A percentile compares a stretch with the other conserved stretches of the same genome.
These are phyloP conservation scores for Donacobius atricapilla DNA, from an alignment of 2,113 vertebrate species.

Conservation along the genomic window DNA sequence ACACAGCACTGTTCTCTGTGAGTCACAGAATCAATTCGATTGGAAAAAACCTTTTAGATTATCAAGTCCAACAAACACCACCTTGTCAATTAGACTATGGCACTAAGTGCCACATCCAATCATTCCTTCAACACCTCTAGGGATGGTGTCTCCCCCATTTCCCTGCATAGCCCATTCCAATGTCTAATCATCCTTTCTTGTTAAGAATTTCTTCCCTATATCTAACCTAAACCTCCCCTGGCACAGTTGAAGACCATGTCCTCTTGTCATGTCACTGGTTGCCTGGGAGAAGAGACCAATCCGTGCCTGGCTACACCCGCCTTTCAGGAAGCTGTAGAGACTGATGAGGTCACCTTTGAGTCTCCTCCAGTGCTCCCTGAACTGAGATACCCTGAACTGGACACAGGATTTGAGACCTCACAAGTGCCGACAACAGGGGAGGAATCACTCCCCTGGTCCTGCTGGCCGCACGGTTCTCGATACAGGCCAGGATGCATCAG, in stretches of 20 bases:
- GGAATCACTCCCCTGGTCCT: background rate
- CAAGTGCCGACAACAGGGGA: accelerated
- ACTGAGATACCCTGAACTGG: too few relatives aligned
- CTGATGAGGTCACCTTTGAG: background rate
- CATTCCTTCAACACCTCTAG: background rate
- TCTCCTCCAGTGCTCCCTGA: background rate
- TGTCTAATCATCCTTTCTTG: background rate
- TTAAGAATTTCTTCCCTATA: background rate
- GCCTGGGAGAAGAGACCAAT: background rate
- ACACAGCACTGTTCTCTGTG: background rate
- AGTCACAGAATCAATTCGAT: background rate
- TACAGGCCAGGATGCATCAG: too few relatives aligned
- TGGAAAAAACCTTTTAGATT: background rate
- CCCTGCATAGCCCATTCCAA: background rate
- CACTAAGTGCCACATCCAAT: background rate
- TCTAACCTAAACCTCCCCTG: background rate
- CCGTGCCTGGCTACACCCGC: accelerated
- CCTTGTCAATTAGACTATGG: background rate
- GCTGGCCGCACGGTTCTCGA: background rate
- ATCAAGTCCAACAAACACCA: background rate
- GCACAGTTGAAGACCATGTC: background rate
- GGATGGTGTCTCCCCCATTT: background rate
- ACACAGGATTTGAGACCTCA: background rate
- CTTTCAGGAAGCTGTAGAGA: background rate
- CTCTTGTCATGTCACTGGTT: background rate